Base-by-base conservation (phyloP, 2,113 vertebrate species). In the Rhinogobius similis region DNA sequence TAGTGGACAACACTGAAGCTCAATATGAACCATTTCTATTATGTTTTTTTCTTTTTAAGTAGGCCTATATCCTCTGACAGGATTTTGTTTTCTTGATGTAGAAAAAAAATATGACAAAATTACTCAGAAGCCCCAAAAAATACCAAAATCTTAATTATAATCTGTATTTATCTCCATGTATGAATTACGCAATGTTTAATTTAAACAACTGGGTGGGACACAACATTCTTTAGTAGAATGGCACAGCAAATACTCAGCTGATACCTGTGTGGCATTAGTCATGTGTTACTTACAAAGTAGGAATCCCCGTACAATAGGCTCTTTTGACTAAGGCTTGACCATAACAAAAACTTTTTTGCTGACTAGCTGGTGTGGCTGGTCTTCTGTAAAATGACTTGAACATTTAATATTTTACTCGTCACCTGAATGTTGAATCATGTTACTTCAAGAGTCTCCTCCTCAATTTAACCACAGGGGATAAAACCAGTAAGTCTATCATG, bases 101-200 rank as follows among this genome's bases (percentile, higher is more conserved):
- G 5, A 36, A 36, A 36, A 8, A 36, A 1, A 41, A 41, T 41
- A 41, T 8, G 11, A 12, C 39, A 7, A 41, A 7, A 13, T 10
- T 11, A 39, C 2, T 10, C 39, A 10, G 7, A 11, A 46, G 43
- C 14, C 43, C 16, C 5, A 18, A 20, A 46, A 18, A 46, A 18
- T 4, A 46, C 43, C 9, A 2, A 8, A 10, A 50, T 50, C 20
- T n/a, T 20, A 7, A 24, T 5, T 24, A 26, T 4, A 24, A 5
- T 55, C 7, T 26, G 23, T 12, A 2, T 5, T 52, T 3, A 11
- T 55, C 52, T 73, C 5, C 0, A 2, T 29, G 13, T 29, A 7
- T 12, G 21, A 20, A 11, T 76, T 76, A 46, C 32, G 39, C 56
- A 76, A 66, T 43, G 26, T 78, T 79, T 66, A 78, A 55, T 73